phyloP scores from a whole-genome alignment of 2,888 invertebrate species.

The Nephrotoma flavescens region DNA sequence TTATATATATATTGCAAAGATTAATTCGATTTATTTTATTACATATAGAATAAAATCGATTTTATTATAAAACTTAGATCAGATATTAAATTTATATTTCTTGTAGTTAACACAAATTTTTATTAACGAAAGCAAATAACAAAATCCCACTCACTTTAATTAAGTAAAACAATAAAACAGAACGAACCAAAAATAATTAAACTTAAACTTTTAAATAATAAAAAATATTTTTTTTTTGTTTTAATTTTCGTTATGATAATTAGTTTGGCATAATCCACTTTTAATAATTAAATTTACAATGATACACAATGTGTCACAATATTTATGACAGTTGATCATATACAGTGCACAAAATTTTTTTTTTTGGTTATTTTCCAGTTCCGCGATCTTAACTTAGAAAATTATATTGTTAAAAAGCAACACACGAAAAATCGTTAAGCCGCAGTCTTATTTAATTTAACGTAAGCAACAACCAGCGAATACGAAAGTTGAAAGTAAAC shows the following conservation, averaged over 20 bases:
- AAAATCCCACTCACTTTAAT: not conserved
- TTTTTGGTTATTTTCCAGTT: not conserved
- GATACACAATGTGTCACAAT: not conserved
- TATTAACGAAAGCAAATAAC: not conserved
- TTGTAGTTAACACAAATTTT: not conserved
- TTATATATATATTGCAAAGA: not conserved
- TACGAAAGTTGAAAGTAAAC: conserved; percentile 5
- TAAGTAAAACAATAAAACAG: not conserved
- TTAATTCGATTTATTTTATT: not conserved
- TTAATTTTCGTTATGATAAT: not conserved
- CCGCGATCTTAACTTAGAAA: not conserved
- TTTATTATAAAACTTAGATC: not conserved
- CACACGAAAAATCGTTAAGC: not conserved
- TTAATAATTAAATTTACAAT: not conserved
- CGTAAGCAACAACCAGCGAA: not conserved
- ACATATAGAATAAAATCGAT: not conserved
- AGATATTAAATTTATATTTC: not conserved
- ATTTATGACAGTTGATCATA: not conserved
- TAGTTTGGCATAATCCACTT: not conserved
- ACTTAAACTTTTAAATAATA: not conserved
- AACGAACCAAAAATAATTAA: not conserved
- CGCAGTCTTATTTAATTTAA: not conserved
- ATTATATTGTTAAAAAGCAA: not conserved
- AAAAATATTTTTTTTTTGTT: not conserved
- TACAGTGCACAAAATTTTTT: not conserved